Evolutionary conservation across 2,888 invertebrate species (phyloP).

Genomic region (Amblyjoppa proteus): DNA sequence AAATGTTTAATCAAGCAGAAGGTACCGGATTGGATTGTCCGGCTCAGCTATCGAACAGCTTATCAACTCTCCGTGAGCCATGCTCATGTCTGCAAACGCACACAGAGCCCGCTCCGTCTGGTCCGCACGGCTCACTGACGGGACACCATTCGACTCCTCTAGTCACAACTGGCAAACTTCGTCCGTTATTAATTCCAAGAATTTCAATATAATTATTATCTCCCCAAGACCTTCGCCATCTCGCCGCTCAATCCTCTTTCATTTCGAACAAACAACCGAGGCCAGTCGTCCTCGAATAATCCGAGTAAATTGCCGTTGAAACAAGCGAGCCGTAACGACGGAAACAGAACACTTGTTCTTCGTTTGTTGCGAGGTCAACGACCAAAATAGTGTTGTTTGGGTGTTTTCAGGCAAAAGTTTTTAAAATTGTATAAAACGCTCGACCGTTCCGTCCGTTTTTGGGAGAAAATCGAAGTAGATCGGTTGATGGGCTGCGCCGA

Average conservation of each 20-base stretch:
- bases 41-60: conserved; percentile 35
- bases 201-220: no score
- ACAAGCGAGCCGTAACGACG: neutral
- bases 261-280: no score
- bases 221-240: no score
- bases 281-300: no score
- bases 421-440: neutral
- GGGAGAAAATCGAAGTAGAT: neutral
- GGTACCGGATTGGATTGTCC: conserved; percentile 29
- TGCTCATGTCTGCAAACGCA: conserved; percentile 1
- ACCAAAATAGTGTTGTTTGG: neutral
- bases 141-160: neutral
- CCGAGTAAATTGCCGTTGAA: neutral
- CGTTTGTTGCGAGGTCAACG: neutral
- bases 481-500: neutral
- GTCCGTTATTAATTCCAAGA: neutral
- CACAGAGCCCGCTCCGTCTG: neutral
- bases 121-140: neutral
- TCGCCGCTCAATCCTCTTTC: no score
- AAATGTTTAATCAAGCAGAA: conserved; percentile 53
- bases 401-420: neutral
- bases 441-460: neutral
- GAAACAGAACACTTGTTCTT: neutral
- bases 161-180: neutral
- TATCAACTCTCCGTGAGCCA: conserved; percentile 34